Base-by-base conservation (phyloP, 1,140 invertebrate genomes). In the Drosophila watanabei region DNA sequence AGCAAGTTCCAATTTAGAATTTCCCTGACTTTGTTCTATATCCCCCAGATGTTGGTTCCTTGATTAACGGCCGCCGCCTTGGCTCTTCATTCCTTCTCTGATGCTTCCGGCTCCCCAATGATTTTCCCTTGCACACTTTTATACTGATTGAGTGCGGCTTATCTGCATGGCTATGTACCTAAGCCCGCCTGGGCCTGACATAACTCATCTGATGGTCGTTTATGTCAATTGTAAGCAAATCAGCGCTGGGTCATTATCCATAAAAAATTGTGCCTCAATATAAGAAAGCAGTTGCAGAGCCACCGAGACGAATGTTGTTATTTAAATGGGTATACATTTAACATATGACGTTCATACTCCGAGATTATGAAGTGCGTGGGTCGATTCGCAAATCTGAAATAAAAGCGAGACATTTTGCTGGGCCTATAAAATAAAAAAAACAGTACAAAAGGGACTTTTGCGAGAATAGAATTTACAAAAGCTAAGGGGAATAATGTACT, bases 161-260 rank as follows among this genome's bases (percentile, higher is more conserved):
- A 89, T 89, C 81, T 85, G 78, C 64, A 79, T 65, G 57, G 80
- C 68, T 45, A 57, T 46, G 46, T 43, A 46, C 66, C n/a, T 73
- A 85, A 86, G 73, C 66, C 72, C 62, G 48, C 33, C 48, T 62
- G 76, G 69, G 77, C 73, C 72, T 79, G 77, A 73, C 79, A 89
- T 89, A 88, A 89, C 86, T 89, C 85, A 88, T 81, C 77, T 70
- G 77, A 78, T 79, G 77, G 77, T 79, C 78, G 78, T 73, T 88
- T 88, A 90, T 88, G 85, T 88, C 85, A 88, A 89, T 88, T 89
- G 85, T 88, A 88, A 89, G 85, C 85, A 88, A 88, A 88, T 88
- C 85, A 88, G 85, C 85, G 81, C 86, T 56, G 52, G 61, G 61
- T 64, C 68, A 78, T 78, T 70, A 79, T 73, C 75, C 66, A 79